Percentiles rank a stretch among this genome's conserved stretches.
phyloP scores from a whole-genome alignment of 1,140 invertebrate genomes.

The Heliconius congener region DNA sequence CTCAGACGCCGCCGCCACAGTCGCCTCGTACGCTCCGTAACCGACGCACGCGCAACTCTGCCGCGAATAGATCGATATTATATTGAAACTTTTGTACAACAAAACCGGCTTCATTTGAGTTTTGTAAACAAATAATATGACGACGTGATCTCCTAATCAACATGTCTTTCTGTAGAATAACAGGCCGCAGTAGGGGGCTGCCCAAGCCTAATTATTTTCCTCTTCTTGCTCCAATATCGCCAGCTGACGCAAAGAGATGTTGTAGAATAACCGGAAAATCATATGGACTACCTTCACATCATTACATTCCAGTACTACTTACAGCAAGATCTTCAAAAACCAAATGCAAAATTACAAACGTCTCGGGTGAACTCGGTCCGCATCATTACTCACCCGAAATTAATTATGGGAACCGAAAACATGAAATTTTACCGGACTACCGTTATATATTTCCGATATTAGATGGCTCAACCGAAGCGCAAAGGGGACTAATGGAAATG shows the following conservation, averaged over 20 bases:
- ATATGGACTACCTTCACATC: conserved; percentile 87
- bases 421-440: conserved; percentile 86
- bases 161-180: conserved; percentile 91
- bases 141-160: conserved; percentile 51
- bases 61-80: conserved; percentile 53
- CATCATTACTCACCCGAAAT: conserved; percentile 83
- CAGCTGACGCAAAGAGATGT: conserved; percentile 89
- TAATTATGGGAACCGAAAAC: conserved; percentile 84
- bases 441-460: conserved; percentile 88
- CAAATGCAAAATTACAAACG: conserved; percentile 86
- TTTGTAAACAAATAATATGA: conserved; percentile 75
- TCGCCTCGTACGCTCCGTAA: conserved; percentile 52
- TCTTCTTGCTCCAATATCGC: conserved; percentile 89
- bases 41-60: conserved; percentile 55
- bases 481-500: conserved; percentile 83
- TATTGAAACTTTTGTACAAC: conserved; percentile 38
- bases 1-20: conserved; percentile 48
- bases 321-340: conserved; percentile 82
- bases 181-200: conserved; percentile 88
- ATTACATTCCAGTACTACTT: conserved; percentile 89
- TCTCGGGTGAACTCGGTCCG: conserved; percentile 81
- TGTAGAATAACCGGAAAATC: conserved; percentile 92
- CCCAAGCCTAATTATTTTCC: conserved; percentile 93
- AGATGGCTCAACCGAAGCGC: conserved; percentile 84
- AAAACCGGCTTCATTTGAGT: conserved; percentile 44